Evolutionary conservation across 1,140 invertebrate species (phyloP), one percentile per base, ranked within the genome.

Genomic region (Orius insidiosus): DNA sequence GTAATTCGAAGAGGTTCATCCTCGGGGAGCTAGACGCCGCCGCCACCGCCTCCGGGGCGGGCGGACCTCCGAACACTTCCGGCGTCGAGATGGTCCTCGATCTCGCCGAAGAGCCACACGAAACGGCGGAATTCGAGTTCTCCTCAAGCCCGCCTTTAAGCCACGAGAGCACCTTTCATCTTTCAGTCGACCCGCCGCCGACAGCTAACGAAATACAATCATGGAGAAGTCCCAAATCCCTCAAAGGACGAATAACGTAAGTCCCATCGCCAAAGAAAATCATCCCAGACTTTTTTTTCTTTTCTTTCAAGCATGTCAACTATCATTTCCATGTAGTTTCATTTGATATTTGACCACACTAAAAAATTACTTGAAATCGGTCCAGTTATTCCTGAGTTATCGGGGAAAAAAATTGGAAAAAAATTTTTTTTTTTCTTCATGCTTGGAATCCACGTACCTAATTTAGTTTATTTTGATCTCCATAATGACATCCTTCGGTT

Each of bases 1-100:
- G 67, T 58, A 57, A 57, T 59, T 65, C 47, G 34, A 78, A 79
- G 57, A 67, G 76, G 54, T 80, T 80, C 54, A 72, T 79, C 11
- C 60, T 80, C 37, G 72, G 72, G 10, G 69, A 78, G 58, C 41
- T 67, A 59, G n/a, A 60, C 62, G 48, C 64, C 59, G 52, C 42
- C 60, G n/a, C n/a, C n/a, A n/a, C n/a, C n/a, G 13, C 51, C 53
- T 24, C 24, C 24, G 24, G 24, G 24, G n/a, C 52, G 51, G 19
- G 56, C 52, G 43, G 31, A 53, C 37, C 16, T 47, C 32, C 35
- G 48, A 48, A 24, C 24, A 24, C 35, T 34, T 18, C 35, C 11
- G 5, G 31, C 16, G 41, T 51, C 49, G 11, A 55, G 52, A 5
- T 24, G 48, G 31, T 37, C 30, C 33, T 31, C n/a, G 46, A 52